Percentiles rank a stretch among this genome's conserved stretches.
Evolutionary conservation across 2,797 vertebrate genomes (phyloP).

Genomic region (Babyrousa celebensis): DNA sequence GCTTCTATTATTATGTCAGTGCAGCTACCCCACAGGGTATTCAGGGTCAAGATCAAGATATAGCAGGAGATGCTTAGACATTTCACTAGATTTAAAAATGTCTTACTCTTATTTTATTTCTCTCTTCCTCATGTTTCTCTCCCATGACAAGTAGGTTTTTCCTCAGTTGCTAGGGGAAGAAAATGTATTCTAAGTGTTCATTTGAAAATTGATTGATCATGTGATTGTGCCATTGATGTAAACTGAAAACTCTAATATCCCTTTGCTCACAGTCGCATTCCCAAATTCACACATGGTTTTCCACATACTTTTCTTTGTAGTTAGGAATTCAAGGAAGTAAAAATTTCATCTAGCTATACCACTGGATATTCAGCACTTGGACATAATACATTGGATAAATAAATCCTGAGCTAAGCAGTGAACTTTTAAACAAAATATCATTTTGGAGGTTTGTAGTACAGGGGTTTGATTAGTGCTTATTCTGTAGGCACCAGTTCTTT

Average conservation of each 20-base stretch:
- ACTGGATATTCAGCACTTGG: background rate
- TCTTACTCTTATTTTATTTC: background rate
- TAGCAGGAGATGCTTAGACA: background rate
- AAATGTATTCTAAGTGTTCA: slow-evolving; percentile 8
- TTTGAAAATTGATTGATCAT: slow-evolving; percentile 6
- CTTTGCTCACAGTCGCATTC: background rate
- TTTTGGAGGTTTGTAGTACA: slow-evolving; percentile 33
- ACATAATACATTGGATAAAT: background rate
- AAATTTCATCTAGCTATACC: background rate
- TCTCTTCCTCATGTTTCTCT: background rate
- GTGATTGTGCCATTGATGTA: background rate
- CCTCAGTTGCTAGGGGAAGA: slow-evolving; percentile 12
- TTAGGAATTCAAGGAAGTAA: slow-evolving; percentile 6
- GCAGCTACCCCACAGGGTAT: background rate
- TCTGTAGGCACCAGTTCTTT: slow-evolving; percentile 30
- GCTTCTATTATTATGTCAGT: background rate
- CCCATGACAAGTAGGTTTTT: background rate
- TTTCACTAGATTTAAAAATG: background rate
- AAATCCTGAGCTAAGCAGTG: slow-evolving; percentile 19
- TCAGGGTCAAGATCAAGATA: background rate
- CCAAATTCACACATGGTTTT: slow-evolving; percentile 11
- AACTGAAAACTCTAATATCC: background rate
- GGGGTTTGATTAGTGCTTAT: background rate
- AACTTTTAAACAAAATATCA: slow-evolving; percentile 11
- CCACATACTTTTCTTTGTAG: background rate